Percentiles rank a stretch among this genome's conserved stretches.
phyloP scores from a whole-genome alignment of 30 jellyfish, hydroid and myxozoan species.

The Turritopsis rubra region DNA sequence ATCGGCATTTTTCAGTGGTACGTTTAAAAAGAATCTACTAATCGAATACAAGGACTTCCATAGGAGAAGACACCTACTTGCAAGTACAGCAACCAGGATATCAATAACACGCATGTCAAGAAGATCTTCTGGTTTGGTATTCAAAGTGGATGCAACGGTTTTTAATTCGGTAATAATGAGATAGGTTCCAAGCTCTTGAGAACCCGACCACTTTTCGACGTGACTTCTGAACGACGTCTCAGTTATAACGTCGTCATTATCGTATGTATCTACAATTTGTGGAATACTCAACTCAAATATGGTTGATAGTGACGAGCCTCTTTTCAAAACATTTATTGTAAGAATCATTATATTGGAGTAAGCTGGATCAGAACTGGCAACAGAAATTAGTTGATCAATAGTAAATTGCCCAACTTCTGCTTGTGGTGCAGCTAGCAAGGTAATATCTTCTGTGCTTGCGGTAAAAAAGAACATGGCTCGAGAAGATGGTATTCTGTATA shows the following conservation, averaged over 20 bases:
- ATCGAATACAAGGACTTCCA: too few relatives aligned
- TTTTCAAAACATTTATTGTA: not conserved
- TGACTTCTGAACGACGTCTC: not conserved
- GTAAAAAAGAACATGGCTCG: not conserved
- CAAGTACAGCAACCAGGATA: not conserved
- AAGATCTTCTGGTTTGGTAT: not conserved
- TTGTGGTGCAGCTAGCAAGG: not conserved
- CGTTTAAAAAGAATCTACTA: too few relatives aligned
- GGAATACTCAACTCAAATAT: not conserved
- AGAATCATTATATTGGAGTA: not conserved
- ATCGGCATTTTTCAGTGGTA: too few relatives aligned
- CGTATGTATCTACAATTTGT: not conserved
- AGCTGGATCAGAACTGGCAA: not conserved
- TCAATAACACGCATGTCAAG: not conserved
- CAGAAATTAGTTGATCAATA: not conserved
- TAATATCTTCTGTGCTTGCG: not conserved
- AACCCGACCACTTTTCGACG: constrained; percentile 1
- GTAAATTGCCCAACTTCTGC: not conserved
- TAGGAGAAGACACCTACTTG: too few relatives aligned
- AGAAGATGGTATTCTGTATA: not conserved
- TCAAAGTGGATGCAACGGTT: not conserved
- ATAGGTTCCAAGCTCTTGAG: not conserved
- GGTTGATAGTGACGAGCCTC: not conserved
- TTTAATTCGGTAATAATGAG: not conserved
- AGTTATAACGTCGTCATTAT: not conserved